Percentiles rank a stretch among this genome's conserved stretches.
phyloP scores from a whole-genome alignment of 2,888 invertebrate genomes.

The Scelioninae gen. 1 region DNA sequence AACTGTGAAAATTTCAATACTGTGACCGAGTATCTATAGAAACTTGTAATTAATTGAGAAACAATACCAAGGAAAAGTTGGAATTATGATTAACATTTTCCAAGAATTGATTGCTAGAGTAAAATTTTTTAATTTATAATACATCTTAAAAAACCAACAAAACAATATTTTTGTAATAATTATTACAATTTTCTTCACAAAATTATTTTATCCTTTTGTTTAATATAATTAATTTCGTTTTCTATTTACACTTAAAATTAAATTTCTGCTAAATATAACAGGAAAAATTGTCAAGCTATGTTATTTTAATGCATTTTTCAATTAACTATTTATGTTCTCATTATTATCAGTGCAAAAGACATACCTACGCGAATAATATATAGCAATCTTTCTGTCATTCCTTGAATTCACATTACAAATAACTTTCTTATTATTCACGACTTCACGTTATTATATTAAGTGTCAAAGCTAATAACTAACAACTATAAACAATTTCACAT shows the following conservation, averaged over 20 bases:
- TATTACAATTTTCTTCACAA: no score
- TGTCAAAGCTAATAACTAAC: slow-evolving; percentile 5
- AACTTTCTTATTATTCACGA: background rate
- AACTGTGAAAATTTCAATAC: slow-evolving; percentile 8
- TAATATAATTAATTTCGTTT: no score
- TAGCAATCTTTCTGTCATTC: background rate
- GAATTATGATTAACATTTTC: background rate
- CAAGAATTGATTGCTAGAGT: background rate
- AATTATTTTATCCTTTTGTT: no score
- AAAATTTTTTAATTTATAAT: no score
- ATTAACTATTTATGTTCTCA: no score
- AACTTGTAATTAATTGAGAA: slow-evolving; percentile 11
- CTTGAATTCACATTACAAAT: background rate
- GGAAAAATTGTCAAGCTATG: no score
- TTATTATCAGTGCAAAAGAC: no score
- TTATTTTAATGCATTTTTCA: no score
- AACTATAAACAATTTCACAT: background rate
- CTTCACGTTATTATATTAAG: background rate
- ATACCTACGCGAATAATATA: no score
- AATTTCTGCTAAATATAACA: no score
- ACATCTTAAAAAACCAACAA: background rate
- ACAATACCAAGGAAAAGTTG: background rate
- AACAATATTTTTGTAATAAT: background rate
- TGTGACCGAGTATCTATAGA: slow-evolving; percentile 9
- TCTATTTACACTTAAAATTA: no score